Base-by-base conservation (phyloP, 2,888 invertebrate genomes). In the Lordiphosa fenestrarum region DNA sequence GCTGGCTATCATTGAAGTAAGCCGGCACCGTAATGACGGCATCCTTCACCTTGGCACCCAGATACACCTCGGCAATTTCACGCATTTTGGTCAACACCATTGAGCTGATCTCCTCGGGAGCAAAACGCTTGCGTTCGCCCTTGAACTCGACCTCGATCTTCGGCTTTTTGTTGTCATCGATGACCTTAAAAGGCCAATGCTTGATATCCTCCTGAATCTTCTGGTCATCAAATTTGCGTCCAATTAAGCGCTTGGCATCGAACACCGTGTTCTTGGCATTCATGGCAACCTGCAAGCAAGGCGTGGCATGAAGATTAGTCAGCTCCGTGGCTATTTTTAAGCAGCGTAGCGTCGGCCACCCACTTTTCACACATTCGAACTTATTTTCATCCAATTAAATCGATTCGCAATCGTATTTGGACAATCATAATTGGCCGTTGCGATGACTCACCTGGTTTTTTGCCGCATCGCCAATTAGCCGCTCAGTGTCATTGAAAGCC, bases 41-140 rank as follows among this genome's bases (percentile, higher is more conserved):
- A 86, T 95, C 94, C 65, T 91, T 91, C 0, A 96, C 93, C 56
- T 91, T 91, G 21, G 91, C 92, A 36, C 96, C 96, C 54, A 95
- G 90, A 86, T 93, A 95, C 0, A 93, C 92, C 83, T 95, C 95
- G 5, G 95, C 94, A 6, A 92, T 93, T 89, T 95, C 94, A 84
- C 93, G 94, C 96, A 96, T 96, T 90, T 96, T 96, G 33, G 92
- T 92, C 54, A 96, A 89, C 23, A 96, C 94, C 95, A 95, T 95
- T 0, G 95, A 95, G 37, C 94, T 95, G 71, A 96, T 92, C 91
- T 96, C 95, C 90, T 96, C 95, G 0, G 95, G 95, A 1, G 94
- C 92, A 86, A 96, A 96, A 41, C 90, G 91, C 87, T 95, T 96
- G 21, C 89, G 89, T 84, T 96, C 94, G 2, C 94, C 94, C 86